Base-by-base conservation (phyloP, 2,113 vertebrate species). In the Anolis carolinensis region DNA sequence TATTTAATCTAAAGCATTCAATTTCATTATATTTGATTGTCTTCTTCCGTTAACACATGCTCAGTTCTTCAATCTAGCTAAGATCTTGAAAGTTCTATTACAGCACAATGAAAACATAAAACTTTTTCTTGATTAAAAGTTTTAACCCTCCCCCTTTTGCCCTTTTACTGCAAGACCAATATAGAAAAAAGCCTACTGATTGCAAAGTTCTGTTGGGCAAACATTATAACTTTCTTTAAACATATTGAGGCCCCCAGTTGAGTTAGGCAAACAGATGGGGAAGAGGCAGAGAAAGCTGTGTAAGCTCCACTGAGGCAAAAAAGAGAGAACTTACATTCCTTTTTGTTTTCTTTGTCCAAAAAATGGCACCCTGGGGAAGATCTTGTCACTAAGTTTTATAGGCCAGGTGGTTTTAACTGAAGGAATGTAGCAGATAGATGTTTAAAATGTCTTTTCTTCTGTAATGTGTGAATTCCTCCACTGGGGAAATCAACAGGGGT, bases 201-300 rank as follows among this genome's bases (percentile, higher is more conserved):
- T 94, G 44, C 84, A 91, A 75, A 84, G 63, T 94, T 94, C 87
- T 92, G 44, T 89, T 91, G 92, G 82, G 79, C 67, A 85, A 95
- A 90, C 80, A 86, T 44, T 89, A 76, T 86, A 80, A 89, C 63
- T 94, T 90, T 85, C 79, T 94, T 94, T 93, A 90, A 94, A 94
- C 83, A 90, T 82, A 63, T 48, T 52, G 52, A 73, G 87, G 85
- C 89, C 82, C 59, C 0, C 82, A 92, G 87, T 2, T 62, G 82
- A 94, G 92, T 79, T 83, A 95, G 89, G 85, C 34, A 94, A 95
- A 93, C 94, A 96, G 93, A 95, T 95, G 92, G 91, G 32, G 8
- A 5, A 91, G 94, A 89, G 79, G 72, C 85, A 95, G 95, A 93
- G 90, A 92, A 91, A 94, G 86, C 90, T 94, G 86, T 20, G 13